Conservation (phyloP, 1,140 invertebrate species). For the Lordiphosa stackelbergi region DNA sequence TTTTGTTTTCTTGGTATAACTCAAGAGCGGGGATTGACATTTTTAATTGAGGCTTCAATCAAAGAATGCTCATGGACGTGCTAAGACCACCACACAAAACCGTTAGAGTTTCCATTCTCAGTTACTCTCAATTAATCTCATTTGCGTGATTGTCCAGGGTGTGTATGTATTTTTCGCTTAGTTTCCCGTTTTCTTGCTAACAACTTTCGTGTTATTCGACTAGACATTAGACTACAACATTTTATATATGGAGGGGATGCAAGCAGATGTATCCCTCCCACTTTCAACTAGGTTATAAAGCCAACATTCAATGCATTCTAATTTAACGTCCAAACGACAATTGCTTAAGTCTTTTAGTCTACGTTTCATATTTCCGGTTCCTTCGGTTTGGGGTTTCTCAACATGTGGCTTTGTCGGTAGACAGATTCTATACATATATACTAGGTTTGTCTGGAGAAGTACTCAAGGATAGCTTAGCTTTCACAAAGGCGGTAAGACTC, state of each 20-base stretch:
- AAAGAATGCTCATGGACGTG: conserved; percentile 34
- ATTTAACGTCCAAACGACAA: conserved; percentile 77
- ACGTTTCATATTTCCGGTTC: conserved; percentile 47
- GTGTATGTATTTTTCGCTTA: conserved; percentile 35
- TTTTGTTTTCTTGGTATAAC: conserved; percentile 27
- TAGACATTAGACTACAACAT: conserved; percentile 54
- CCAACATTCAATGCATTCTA: conserved; percentile 76
- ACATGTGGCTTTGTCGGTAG: conserved; percentile 7
- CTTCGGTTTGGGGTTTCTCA: conserved; percentile 12
- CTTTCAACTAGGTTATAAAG: conserved; percentile 31
- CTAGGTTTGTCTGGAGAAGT: neutral
- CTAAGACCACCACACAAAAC: conserved; percentile 41
- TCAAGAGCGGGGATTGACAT: conserved; percentile 46
- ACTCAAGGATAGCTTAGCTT: conserved; percentile 12
- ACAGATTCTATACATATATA: conserved; percentile 12
- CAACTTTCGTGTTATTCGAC: conserved; percentile 30
- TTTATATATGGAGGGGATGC: conserved; percentile 27
- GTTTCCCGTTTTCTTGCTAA: conserved; percentile 29
- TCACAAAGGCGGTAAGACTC: conserved; percentile 29
- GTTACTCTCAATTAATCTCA: conserved; percentile 16
- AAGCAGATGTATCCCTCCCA: too few relatives aligned
- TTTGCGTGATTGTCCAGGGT: conserved; percentile 70
- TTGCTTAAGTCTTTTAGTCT: conserved; percentile 77
- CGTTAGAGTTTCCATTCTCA: conserved; percentile 1
- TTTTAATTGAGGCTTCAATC: conserved; percentile 46